Conservation (phyloP, 2,113 vertebrate species). For the Xiphophorus couchianus region DNA sequence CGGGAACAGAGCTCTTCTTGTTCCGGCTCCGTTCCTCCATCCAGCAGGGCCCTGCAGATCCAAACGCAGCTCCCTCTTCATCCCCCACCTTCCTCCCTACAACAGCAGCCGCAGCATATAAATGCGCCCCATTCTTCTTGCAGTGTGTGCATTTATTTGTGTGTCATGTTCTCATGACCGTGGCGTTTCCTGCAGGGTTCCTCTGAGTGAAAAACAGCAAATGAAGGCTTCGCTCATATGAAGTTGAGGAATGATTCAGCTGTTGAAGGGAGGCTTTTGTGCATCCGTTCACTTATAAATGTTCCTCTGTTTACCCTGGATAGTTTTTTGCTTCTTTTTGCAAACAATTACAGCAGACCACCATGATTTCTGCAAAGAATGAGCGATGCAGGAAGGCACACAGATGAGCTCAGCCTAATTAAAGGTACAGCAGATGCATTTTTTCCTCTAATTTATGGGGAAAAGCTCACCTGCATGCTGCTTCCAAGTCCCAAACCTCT, state of each 20-base stretch:
- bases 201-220: slow-evolving; percentile 28
- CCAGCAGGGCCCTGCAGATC: slow-evolving; percentile 67
- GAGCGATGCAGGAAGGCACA: slow-evolving; percentile 3
- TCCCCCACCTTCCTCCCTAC: slow-evolving; percentile 40
- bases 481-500: neutral
- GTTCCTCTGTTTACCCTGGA: neutral
- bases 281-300: slow-evolving; percentile 15
- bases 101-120: slow-evolving; percentile 79
- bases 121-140: slow-evolving; percentile 78
- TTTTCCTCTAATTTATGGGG: slow-evolving; percentile 16
- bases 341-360: neutral
- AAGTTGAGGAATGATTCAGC: slow-evolving; percentile 44
- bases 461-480: slow-evolving; percentile 24
- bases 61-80: neutral
- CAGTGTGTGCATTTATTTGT: slow-evolving; percentile 44
- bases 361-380: neutral
- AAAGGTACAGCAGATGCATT: slow-evolving; percentile 40
- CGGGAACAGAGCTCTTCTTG: slow-evolving; percentile 84
- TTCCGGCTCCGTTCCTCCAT: slow-evolving; percentile 80
- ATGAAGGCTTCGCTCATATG: slow-evolving; percentile 37
- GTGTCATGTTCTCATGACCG: slow-evolving; percentile 63
- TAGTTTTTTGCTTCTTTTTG: neutral
- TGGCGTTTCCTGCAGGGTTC: slow-evolving; percentile 58
- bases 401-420: slow-evolving; percentile 27
- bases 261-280: slow-evolving; percentile 46